phyloP scores from a whole-genome alignment of 23 tunicate species.

The Botrylloides violaceus region DNA sequence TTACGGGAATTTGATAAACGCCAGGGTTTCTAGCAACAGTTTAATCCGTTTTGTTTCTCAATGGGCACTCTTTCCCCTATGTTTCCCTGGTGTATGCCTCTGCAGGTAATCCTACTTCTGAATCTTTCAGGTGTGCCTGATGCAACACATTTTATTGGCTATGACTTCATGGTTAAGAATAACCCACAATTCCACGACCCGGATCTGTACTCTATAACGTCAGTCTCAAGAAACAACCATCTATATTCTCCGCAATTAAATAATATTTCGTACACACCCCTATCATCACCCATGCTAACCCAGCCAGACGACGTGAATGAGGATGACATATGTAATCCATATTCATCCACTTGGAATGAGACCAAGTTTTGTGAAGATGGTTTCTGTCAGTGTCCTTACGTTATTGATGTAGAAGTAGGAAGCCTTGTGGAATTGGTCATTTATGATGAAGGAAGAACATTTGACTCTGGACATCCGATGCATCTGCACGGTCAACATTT shows the following conservation, averaged over 20 bases:
- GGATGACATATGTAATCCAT: conserved; percentile 35
- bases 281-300: conserved; percentile 50
- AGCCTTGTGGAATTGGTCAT: conserved; percentile 68
- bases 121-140: conserved; percentile 42
- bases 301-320: conserved; percentile 36
- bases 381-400: conserved; percentile 46
- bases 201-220: conserved; percentile 44
- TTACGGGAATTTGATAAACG: too few species aligned
- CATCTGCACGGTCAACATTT: conserved; percentile 93
- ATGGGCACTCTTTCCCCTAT: too few species aligned
- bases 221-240: conserved; percentile 41
- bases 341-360: background rate
- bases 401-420: conserved; percentile 30
- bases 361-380: conserved; percentile 1
- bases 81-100: too few species aligned
- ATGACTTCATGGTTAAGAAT: conserved; percentile 73
- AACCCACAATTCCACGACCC: conserved; percentile 59
- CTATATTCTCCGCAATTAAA: conserved; percentile 81
- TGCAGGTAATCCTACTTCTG: too few species aligned
- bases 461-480: conserved; percentile 94
- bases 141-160: conserved; percentile 53
- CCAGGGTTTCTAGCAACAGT: too few species aligned
- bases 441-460: conserved; percentile 77
- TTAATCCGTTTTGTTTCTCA: too few species aligned
- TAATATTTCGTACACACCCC: conserved; percentile 45